Conservation (phyloP, 2,797 vertebrate species). For the Malurus splendens region DNA sequence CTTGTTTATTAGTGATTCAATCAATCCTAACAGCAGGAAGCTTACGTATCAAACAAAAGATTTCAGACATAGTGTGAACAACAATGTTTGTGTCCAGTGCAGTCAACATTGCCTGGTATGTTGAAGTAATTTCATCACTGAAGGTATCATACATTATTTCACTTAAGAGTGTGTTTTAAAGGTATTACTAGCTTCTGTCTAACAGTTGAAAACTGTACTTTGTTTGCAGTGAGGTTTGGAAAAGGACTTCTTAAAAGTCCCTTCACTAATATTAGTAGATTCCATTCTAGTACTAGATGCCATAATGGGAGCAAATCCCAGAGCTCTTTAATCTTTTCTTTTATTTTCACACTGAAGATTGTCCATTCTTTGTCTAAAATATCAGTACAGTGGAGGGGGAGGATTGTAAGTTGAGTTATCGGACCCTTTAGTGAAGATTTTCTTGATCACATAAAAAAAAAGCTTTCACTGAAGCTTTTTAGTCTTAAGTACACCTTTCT, state of each 20-base stretch:
- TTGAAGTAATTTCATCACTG: neutral
- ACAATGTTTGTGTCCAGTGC: neutral
- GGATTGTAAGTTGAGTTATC: neutral
- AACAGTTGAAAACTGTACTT: neutral
- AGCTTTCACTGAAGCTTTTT: neutral
- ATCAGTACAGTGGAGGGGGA: neutral
- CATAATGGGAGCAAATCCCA: neutral
- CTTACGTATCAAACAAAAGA: slow-evolving; percentile 6
- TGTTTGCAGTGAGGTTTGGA: neutral
- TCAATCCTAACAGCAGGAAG: neutral
- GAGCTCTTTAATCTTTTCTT: neutral
- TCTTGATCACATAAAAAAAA: neutral
- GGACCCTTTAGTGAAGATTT: neutral
- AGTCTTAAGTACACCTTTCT: neutral
- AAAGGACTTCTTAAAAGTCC: neutral
- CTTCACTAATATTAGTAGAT: neutral
- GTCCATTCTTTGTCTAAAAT: neutral
- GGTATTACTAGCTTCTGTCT: neutral
- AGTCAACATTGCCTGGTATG: neutral
- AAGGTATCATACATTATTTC: neutral
- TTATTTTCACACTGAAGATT: neutral
- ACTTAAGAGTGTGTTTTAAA: neutral
- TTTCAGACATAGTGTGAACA: neutral
- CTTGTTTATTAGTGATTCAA: neutral
- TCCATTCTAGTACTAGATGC: neutral